These are phyloP conservation scores for Pseudomugil tenellus DNA, from an alignment of 2,797 vertebrate genomes.

Conservation along the genomic window DNA sequence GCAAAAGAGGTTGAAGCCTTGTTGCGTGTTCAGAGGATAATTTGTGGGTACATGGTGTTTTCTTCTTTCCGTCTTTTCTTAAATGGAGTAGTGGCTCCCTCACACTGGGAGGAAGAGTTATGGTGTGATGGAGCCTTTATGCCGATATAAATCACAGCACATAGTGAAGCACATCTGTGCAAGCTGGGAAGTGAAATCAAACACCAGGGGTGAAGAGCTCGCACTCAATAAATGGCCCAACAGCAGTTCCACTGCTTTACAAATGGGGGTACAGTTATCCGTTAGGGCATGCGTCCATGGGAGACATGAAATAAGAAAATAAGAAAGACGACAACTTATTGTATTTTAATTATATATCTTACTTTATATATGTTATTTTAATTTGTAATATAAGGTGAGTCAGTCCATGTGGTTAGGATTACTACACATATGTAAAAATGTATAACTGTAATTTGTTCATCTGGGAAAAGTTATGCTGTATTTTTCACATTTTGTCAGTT, in stretches of 20 bases:
- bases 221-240: slow-evolving; percentile 1
- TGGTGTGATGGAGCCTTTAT: not conserved
- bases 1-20: slow-evolving; percentile 23
- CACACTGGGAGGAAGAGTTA: slow-evolving; percentile 25
- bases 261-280: not conserved
- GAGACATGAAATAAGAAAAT: no score
- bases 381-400: no score
- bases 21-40: slow-evolving; percentile 40
- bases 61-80: slow-evolving; percentile 39
- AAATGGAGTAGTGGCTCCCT: slow-evolving; percentile 11
- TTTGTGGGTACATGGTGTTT: slow-evolving; percentile 34
- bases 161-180: not conserved
- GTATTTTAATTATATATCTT: no score
- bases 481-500: no score
- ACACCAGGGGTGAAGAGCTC: slow-evolving; percentile 11
- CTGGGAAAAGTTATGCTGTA: no score
- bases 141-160: slow-evolving; percentile 10
- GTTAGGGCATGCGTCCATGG: no score
- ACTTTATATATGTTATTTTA: no score
- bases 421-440: no score
- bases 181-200: slow-evolving; percentile 17
- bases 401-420: no score
- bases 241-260: slow-evolving; percentile 3
- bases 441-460: no score
- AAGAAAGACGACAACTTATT: no score